Base-by-base conservation (phyloP, 2,113 vertebrate species). In the human region DNA sequence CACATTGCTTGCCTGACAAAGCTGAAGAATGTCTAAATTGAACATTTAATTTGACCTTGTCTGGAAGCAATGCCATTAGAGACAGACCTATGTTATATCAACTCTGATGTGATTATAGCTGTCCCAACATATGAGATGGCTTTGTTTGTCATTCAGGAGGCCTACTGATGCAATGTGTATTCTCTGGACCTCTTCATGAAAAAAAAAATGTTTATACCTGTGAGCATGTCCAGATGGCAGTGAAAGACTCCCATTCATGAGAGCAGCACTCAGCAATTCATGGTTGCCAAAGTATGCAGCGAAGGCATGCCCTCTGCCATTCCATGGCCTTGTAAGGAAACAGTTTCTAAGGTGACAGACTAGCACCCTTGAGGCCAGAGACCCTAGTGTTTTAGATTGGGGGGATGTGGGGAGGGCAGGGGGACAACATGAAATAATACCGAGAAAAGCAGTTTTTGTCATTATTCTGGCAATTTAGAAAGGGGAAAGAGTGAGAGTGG, bases 231-330 rank as follows among this genome's bases (percentile, higher is more conserved):
- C 98, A 98, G 97, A 98, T 98, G 98, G 98, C 93, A 95, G 98
- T 99, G 99, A 99, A 99, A 99, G 98, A 95, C 98, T 98, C 92
- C 97, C 98, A 99, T 99, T 99, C 99, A 99, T 99, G 97, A 98
- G 98, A 98, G 97, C 96, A 98, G 98, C 96, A 94, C 98, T 99
- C 97, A 98, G 95, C 97, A 95, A 95, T 97, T 98, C 97, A 97
- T 84, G 93, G 97, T 98, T 99, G 99, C 99, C 99, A 99, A 99
- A 98, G 98, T 99, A 99, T 99, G 99, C 99, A 99, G 98, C 78
- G 97, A 98, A 99, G 98, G 98, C 98, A 99, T 99, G 98, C 97
- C 97, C 98, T 99, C 97, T 98, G 98, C 97, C 97, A 98, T 97
- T 98, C 97, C 93, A 89, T 68, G 98, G 98, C 98, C 97, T 98